phyloP scores from a whole-genome alignment of 1,140 invertebrate genomes.

The Bacillus rossius region DNA sequence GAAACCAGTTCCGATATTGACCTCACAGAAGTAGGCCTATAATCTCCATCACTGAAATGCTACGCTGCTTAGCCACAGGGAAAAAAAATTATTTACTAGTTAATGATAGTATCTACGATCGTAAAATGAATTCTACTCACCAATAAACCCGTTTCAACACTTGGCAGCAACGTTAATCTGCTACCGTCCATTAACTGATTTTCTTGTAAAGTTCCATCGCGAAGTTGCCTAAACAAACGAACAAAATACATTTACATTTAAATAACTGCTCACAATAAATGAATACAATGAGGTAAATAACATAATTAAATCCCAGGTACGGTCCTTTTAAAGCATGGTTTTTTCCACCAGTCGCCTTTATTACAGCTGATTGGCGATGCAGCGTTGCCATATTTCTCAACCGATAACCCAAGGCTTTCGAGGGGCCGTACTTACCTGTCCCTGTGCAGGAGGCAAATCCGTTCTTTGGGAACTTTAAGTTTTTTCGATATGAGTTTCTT shows the following conservation, averaged over 20 bases:
- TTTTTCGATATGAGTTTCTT: conserved; percentile 89
- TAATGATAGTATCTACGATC: no score
- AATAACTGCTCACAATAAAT: no score
- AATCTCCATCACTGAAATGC: no score
- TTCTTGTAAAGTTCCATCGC: conserved; percentile 78
- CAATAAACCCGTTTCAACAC: conserved; percentile 89
- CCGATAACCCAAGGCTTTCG: background rate
- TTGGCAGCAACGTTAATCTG: conserved; percentile 82
- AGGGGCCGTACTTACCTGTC: conserved; percentile 66
- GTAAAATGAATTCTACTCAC: conserved; percentile 73
- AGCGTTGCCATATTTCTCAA: background rate
- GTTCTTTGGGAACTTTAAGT: conserved; percentile 85
- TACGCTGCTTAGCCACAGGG: no score
- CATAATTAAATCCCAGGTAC: no score
- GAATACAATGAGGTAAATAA: no score
- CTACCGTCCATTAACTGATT: conserved; percentile 84
- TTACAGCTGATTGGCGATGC: background rate
- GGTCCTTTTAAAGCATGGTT: no score
- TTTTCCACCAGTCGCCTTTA: no score
- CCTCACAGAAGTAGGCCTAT: no score
- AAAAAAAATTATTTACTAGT: no score
- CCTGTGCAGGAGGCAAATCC: conserved; percentile 84
- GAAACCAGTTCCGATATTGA: no score
- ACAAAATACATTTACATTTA: no score
- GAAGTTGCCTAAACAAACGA: conserved; percentile 72